Percentiles rank a stretch among this genome's conserved stretches.
These are phyloP conservation scores for Loris lydekkerianus DNA, from an alignment of 2,797 vertebrate species.

Conservation along the genomic window DNA sequence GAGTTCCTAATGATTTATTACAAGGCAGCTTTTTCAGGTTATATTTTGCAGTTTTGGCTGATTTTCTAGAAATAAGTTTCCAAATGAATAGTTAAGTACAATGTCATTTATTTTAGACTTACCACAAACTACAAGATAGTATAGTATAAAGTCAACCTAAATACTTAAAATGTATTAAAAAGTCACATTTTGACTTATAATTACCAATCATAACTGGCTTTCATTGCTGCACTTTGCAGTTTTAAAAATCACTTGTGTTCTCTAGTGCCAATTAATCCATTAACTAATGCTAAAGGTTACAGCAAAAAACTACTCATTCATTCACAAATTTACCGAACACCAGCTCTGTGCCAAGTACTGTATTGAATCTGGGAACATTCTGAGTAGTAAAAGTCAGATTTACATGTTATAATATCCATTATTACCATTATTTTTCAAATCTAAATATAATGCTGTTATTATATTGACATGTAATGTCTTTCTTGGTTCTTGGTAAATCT, in stretches of 20 bases:
- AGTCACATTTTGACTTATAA: conserved; percentile 69
- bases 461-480: neutral
- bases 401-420: neutral
- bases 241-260: conserved; percentile 50
- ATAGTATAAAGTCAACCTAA: conserved; percentile 51
- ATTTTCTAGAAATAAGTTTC: conserved; percentile 56
- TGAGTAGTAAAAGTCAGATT: neutral
- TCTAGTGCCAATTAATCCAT: conserved; percentile 28
- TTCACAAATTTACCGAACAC: neutral
- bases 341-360: neutral
- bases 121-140: conserved; percentile 49
- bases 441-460: neutral
- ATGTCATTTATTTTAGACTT: conserved; percentile 50
- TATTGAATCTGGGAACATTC: neutral
- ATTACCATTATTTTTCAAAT: neutral
- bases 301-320: conserved; percentile 46
- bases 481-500: neutral
- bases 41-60: neutral
- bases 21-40: neutral
- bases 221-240: neutral
- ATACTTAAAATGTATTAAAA: conserved; percentile 65
- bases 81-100: conserved; percentile 39
- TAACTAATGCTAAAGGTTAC: conserved; percentile 36
- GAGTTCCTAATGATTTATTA: neutral
- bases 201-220: conserved; percentile 67